These are phyloP conservation scores for Brachionus calyciflorus DNA, from an alignment of 1,140 invertebrate species.

Conservation along the genomic window DNA sequence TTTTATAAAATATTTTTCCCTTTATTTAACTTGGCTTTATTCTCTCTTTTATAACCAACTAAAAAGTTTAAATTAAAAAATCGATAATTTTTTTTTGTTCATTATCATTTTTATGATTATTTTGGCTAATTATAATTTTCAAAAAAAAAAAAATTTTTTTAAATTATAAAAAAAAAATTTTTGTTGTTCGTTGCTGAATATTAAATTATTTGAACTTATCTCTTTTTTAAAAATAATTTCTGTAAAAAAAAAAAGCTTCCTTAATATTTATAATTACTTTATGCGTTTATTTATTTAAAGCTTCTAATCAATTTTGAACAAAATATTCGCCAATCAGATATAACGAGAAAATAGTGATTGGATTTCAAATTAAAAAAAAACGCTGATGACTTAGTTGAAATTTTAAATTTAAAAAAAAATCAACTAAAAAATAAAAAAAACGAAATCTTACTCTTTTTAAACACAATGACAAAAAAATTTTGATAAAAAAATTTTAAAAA, in stretches of 20 bases:
- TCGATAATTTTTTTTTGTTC: conserved; percentile 27
- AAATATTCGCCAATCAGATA: too few relatives aligned
- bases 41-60: conserved; percentile 10
- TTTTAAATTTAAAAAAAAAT: too few relatives aligned
- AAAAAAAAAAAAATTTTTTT: conserved; percentile 10
- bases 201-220: too few relatives aligned
- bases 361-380: too few relatives aligned
- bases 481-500: background rate
- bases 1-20: conserved; percentile 12
- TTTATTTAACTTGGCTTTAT: background rate
- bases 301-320: too few relatives aligned
- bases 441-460: background rate
- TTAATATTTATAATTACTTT: too few relatives aligned
- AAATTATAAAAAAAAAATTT: background rate
- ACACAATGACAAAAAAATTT: background rate
- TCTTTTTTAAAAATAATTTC: too few relatives aligned
- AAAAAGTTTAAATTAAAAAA: conserved; percentile 44
- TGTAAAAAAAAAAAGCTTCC: too few relatives aligned
- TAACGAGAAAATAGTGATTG: too few relatives aligned
- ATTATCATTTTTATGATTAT: conserved; percentile 44
- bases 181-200: background rate
- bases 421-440: background rate
- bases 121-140: conserved; percentile 31
- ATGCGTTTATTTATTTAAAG: too few relatives aligned
- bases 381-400: too few relatives aligned